These are phyloP conservation scores for Varecia variegata DNA, from an alignment of 2,797 vertebrate species.

Conservation along the genomic window DNA sequence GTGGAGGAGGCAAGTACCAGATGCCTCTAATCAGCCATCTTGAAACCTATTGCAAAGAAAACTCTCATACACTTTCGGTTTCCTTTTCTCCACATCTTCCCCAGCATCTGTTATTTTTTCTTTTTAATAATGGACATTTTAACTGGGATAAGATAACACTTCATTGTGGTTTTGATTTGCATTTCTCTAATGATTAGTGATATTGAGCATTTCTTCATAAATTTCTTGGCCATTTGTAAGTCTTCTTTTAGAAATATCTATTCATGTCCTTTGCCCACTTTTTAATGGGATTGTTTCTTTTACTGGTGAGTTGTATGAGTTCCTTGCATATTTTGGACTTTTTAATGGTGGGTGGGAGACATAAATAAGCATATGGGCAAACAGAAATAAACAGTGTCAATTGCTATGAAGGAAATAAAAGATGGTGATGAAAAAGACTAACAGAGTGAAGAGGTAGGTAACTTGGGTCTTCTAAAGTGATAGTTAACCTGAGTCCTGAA, in stretches of 20 bases:
- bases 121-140: neutral
- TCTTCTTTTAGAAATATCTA: too few relatives aligned
- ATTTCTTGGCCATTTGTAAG: too few relatives aligned
- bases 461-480: neutral
- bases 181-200: neutral
- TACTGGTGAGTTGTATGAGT: too few relatives aligned
- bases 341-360: neutral
- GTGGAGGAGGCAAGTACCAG: neutral
- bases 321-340: neutral
- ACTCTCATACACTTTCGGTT: neutral
- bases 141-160: neutral
- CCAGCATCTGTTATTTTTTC: neutral
- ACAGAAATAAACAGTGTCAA: neutral
- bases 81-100: neutral
- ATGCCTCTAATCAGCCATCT: neutral
- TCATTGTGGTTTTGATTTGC: neutral
- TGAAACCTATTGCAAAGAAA: neutral
- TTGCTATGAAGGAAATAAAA: constrained; percentile 26
- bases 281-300: too few relatives aligned
- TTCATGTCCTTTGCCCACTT: too few relatives aligned
- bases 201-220: too few relatives aligned
- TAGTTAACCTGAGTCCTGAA: neutral
- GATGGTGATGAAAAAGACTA: neutral
- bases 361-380: neutral
- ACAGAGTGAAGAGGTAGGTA: neutral